phyloP scores from a whole-genome alignment of 64 coral and sea anemone genomes.

The Actinia tenebrosa region DNA sequence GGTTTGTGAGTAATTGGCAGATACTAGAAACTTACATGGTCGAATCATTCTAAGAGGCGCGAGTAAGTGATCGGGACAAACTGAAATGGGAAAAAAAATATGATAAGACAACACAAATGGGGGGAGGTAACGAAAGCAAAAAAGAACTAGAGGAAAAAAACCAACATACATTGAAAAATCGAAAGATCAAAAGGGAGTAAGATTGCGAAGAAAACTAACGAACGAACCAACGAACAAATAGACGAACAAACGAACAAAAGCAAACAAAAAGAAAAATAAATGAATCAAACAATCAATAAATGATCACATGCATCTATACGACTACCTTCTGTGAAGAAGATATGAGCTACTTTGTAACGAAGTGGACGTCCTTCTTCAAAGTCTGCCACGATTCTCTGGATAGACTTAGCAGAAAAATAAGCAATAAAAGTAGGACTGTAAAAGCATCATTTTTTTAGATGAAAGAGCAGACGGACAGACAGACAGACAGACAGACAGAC shows the following conservation, averaged over 20 bases:
- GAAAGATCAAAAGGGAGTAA: not conserved
- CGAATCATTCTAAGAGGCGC: not conserved
- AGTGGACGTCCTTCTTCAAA: constrained; percentile 58
- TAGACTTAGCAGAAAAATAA: constrained; percentile 41
- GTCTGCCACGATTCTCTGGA: constrained; percentile 72
- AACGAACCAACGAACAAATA: no score
- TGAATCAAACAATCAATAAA: no score
- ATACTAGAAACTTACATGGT: not conserved
- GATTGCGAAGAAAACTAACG: no score
- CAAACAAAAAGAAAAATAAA: no score
- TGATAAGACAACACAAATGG: not conserved
- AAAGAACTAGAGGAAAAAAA: not conserved
- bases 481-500: no score
- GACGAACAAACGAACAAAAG: no score
- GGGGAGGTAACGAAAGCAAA: not conserved
- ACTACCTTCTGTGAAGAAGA: constrained; percentile 95
- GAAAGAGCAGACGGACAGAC: no score
- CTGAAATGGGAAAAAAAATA: not conserved
- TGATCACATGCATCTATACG: no score
- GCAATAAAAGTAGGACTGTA: not conserved
- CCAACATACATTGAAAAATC: no score
- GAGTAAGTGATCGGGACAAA: not conserved
- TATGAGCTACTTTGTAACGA: constrained; percentile 76
- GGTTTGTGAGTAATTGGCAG: no score
- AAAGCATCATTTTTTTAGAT: no score